Conservation (phyloP, 1,140 invertebrate genomes). For the Drosophila takahashii region DNA sequence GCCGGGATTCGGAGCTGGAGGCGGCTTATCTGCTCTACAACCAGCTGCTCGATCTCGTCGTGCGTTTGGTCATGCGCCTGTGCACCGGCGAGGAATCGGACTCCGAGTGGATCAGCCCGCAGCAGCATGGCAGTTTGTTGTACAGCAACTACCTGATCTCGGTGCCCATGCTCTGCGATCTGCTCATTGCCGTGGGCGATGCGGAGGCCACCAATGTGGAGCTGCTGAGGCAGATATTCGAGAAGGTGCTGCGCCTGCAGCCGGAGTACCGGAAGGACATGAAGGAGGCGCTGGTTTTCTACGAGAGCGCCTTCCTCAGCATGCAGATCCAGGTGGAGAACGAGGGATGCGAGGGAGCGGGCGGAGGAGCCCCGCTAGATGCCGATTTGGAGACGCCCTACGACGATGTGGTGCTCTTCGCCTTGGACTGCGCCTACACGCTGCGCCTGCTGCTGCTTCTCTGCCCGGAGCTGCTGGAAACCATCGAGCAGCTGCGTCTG, state of each 20-base stretch:
- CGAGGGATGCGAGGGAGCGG: conserved; percentile 77
- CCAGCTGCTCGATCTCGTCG: conserved; percentile 87
- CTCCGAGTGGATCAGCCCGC: conserved; percentile 88
- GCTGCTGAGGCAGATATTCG: conserved; percentile 88
- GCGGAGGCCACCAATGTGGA: conserved; percentile 86
- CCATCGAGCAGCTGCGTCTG: conserved; percentile 63
- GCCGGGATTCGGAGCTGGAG: conserved; percentile 61
- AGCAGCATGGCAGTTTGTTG: conserved; percentile 89
- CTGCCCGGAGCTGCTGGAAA: conserved; percentile 86
- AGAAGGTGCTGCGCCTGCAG: conserved; percentile 89
- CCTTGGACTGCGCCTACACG: conserved; percentile 89
- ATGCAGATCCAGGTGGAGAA: conserved; percentile 81
- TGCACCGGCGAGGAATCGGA: conserved; percentile 91
- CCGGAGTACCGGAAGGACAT: conserved; percentile 90
- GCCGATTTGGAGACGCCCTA: conserved; percentile 84
- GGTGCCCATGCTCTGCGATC: conserved; percentile 91
- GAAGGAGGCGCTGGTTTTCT: conserved; percentile 86
- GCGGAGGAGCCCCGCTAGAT: conserved; percentile 65
- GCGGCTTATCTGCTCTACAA: conserved; percentile 84
- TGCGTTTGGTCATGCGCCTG: conserved; percentile 89
- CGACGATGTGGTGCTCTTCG: conserved; percentile 89
- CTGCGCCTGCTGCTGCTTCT: conserved; percentile 88
- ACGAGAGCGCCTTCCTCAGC: conserved; percentile 80
- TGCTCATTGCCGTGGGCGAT: conserved; percentile 90
- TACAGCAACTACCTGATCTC: conserved; percentile 93